Percentiles rank a stretch among this genome's conserved stretches.
These are phyloP conservation scores for Paramormyrops kingsleyae DNA, from an alignment of 2,113 vertebrate species.

Conservation along the genomic window DNA sequence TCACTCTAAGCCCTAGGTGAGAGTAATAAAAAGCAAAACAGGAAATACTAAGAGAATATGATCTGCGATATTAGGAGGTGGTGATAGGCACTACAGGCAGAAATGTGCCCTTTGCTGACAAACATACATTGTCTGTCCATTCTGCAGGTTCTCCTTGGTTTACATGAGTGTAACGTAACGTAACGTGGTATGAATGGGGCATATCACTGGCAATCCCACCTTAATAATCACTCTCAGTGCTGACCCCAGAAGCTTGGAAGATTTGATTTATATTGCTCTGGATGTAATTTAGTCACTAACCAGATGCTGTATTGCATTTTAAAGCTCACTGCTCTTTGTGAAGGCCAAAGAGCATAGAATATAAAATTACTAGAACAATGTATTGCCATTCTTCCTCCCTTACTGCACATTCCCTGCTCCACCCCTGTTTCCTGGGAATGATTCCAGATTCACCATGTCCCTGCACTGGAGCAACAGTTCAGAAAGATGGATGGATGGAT, in stretches of 20 bases:
- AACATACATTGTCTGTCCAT: neutral
- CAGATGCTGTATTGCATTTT: neutral
- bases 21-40: neutral
- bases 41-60: neutral
- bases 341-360: neutral
- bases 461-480: neutral
- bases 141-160: neutral
- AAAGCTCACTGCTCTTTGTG: neutral
- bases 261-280: constrained; percentile 21
- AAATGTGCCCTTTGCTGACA: neutral
- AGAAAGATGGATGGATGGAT: neutral
- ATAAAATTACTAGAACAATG: neutral
- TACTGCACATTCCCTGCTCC: neutral
- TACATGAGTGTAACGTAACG: neutral
- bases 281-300: neutral
- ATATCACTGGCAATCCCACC: neutral
- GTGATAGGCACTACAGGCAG: neutral
- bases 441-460: neutral
- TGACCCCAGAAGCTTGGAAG: constrained; percentile 25
- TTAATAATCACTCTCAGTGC: constrained; percentile 30
- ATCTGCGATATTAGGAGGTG: neutral
- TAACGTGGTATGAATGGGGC: constrained; percentile 23
- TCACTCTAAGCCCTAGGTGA: neutral
- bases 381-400: neutral
- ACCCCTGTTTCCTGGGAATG: neutral